A percentile compares a stretch with the other conserved stretches of the same genome.
These are phyloP conservation scores for Radopholus similis DNA, from an alignment of 1,140 invertebrate genomes.

Conservation along the genomic window DNA sequence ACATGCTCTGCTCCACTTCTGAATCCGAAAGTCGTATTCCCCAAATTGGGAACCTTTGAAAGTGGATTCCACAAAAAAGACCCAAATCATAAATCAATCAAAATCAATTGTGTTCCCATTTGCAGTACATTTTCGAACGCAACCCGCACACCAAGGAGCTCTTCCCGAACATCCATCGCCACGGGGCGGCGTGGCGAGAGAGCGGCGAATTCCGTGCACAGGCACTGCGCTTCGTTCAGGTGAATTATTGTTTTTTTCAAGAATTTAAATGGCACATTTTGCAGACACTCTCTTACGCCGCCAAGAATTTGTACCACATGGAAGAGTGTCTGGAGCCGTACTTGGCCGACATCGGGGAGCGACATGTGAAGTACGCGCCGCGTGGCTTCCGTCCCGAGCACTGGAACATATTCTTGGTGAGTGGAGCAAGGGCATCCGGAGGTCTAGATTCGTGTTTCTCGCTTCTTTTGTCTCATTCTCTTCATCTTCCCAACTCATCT, in stretches of 20 bases:
- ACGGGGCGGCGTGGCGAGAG: slow-evolving; percentile 50
- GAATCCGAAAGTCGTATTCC: too few species aligned
- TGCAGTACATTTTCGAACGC: slow-evolving; percentile 52
- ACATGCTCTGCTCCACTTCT: too few species aligned
- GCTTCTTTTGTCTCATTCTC: neutral
- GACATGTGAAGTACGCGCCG: slow-evolving; percentile 53
- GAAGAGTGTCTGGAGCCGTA: slow-evolving; percentile 39
- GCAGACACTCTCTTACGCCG: slow-evolving; percentile 53
- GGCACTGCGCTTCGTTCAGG: slow-evolving; percentile 57
- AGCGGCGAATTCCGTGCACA: slow-evolving; percentile 50
- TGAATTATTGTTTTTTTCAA: slow-evolving; percentile 21
- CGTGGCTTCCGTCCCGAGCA: slow-evolving; percentile 58
- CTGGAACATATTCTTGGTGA: slow-evolving; percentile 57
- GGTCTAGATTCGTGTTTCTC: neutral
- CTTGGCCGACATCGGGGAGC: slow-evolving; percentile 47
- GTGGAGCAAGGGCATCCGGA: neutral
- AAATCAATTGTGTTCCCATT: slow-evolving; percentile 15
- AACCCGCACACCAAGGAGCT: slow-evolving; percentile 54
- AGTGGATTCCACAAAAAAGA: neutral
- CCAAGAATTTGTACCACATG: slow-evolving; percentile 60
- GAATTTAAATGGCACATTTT: slow-evolving; percentile 18
- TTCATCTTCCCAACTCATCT: neutral
- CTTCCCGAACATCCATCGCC: slow-evolving; percentile 52
- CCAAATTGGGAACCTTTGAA: neutral
- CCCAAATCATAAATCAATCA: neutral